Evolutionary conservation across 2,113 vertebrate species (phyloP).

Genomic region (Lepus americanus): DNA sequence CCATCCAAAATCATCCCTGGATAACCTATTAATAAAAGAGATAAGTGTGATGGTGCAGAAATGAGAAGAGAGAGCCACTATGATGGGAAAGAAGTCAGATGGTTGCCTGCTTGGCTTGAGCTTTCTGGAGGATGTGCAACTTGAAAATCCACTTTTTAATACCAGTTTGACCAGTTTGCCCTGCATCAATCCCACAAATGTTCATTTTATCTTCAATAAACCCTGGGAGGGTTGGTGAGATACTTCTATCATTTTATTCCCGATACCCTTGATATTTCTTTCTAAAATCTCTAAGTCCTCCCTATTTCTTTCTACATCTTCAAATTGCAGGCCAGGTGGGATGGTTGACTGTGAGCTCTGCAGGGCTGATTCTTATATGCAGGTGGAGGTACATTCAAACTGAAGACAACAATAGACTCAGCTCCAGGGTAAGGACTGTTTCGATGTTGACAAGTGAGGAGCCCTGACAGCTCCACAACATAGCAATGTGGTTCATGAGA

Average conservation of each 20-base stretch:
- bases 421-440: not conserved
- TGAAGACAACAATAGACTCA: not conserved
- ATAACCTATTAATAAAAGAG: not conserved
- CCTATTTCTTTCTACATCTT: not conserved
- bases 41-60: not conserved
- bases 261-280: not conserved
- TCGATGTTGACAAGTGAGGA: not conserved
- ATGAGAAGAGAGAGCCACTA: too few relatives aligned
- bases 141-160: not conserved
- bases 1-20: not conserved
- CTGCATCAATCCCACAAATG: not conserved
- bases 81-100: not conserved
- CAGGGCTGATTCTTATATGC: not conserved
- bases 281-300: not conserved
- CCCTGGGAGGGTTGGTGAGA: not conserved
- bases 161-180: not conserved
- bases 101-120: not conserved
- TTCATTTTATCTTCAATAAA: slow-evolving; percentile 9
- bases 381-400: not conserved
- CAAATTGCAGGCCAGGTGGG: not conserved
- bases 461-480: not conserved
- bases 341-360: not conserved
- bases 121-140: not conserved
- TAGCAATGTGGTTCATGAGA: not conserved
- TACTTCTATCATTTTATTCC: not conserved